Evolutionary conservation across 2,113 vertebrate species (phyloP).

Genomic region (Hiodon tergisus): DNA sequence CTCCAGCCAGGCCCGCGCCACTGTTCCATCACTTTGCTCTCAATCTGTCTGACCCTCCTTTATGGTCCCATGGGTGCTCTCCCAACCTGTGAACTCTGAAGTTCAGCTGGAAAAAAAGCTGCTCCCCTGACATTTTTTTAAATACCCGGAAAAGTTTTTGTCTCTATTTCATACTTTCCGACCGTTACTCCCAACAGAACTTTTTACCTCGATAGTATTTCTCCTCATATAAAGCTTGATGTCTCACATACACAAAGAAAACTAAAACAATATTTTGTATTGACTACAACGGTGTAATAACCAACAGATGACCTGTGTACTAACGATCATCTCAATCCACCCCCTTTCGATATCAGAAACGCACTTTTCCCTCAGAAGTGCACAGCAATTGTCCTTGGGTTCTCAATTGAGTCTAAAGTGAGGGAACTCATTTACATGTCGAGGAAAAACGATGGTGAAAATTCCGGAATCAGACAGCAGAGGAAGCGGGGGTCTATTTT

Average conservation of each 20-base stretch:
- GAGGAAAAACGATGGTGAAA: background rate
- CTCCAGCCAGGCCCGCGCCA: conserved; percentile 19
- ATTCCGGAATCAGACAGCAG: too few relatives aligned
- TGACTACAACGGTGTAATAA: background rate
- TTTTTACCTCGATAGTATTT: too few relatives aligned
- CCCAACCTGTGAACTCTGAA: background rate
- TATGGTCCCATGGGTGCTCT: too few relatives aligned
- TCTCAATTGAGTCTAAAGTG: background rate
- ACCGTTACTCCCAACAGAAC: too few relatives aligned
- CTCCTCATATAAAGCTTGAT: too few relatives aligned
- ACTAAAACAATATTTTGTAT: background rate
- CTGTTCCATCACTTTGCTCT: conserved; percentile 12
- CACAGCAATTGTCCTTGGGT: too few relatives aligned
- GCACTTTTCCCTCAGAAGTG: background rate
- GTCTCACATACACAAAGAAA: too few relatives aligned
- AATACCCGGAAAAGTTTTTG: background rate
- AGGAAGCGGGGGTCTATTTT: too few relatives aligned
- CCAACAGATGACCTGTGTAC: background rate
- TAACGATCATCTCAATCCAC: background rate
- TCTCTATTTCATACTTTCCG: too few relatives aligned
- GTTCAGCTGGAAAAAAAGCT: background rate
- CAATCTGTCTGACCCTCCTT: conserved; percentile 14
- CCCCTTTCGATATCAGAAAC: background rate
- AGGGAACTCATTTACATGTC: background rate
- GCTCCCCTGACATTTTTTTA: background rate